Evolutionary conservation across 2,888 invertebrate genomes (phyloP).

Genomic region (Dynastes tityus): DNA sequence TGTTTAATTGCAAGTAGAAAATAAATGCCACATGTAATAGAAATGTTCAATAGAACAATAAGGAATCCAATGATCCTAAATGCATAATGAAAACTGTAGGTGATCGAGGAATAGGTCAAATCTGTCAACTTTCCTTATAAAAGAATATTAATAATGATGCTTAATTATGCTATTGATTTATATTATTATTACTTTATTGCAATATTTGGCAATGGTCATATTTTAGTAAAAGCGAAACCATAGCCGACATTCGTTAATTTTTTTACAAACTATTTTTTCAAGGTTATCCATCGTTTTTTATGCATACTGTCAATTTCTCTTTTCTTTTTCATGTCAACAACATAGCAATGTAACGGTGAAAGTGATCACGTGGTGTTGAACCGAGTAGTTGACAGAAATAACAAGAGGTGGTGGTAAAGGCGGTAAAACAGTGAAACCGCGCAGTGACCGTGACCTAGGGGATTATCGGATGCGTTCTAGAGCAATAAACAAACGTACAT

Average conservation of each 20-base stretch:
- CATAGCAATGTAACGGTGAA: slow-evolving; percentile 24
- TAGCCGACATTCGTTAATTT: not conserved
- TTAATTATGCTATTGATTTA: too few species aligned
- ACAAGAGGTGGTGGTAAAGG: slow-evolving; percentile 34
- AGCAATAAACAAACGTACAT: slow-evolving; percentile 40
- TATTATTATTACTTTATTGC: not conserved
- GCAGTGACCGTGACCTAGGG: slow-evolving; percentile 42
- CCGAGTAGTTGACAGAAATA: slow-evolving; percentile 27
- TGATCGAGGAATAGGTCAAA: too few species aligned
- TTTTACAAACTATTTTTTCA: slow-evolving; percentile 2
- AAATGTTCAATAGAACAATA: too few species aligned
- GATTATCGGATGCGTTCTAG: slow-evolving; percentile 38
- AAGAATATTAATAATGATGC: too few species aligned
- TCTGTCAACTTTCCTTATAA: too few species aligned
- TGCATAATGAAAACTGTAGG: too few species aligned
- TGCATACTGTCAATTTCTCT: slow-evolving; percentile 4
- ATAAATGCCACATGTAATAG: too few species aligned
- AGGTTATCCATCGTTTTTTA: slow-evolving; percentile 22
- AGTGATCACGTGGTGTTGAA: slow-evolving; percentile 32
- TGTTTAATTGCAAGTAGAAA: too few species aligned
- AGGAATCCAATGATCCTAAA: too few species aligned
- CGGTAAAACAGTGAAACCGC: slow-evolving; percentile 39
- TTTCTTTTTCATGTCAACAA: slow-evolving; percentile 30
- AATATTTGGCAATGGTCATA: not conserved
- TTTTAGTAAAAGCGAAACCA: not conserved